These are phyloP conservation scores for Mnemiopsis leidyi DNA, from an alignment of 37 sponge, comb jelly and placozoan species.

Conservation along the genomic window DNA sequence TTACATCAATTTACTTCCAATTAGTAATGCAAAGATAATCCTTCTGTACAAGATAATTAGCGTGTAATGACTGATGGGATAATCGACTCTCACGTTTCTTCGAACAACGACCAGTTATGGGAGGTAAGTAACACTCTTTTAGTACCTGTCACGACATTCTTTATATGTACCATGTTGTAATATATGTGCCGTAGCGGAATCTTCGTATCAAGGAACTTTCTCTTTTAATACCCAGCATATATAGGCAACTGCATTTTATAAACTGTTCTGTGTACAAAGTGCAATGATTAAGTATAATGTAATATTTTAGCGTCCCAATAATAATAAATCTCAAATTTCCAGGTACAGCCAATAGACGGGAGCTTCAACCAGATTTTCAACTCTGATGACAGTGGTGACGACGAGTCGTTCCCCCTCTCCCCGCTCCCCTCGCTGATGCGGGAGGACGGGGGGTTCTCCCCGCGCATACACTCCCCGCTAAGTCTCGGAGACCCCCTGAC, in stretches of 20 bases:
- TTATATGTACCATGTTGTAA: too few relatives aligned
- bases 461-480: not conserved
- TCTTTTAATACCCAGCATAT: too few relatives aligned
- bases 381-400: slow-evolving; percentile 27
- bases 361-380: slow-evolving; percentile 61
- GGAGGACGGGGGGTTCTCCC: not conserved
- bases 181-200: too few relatives aligned
- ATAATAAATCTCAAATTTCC: too few relatives aligned
- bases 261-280: too few relatives aligned
- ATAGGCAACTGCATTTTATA: too few relatives aligned
- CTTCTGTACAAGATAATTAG: too few relatives aligned
- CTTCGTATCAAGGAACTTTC: too few relatives aligned
- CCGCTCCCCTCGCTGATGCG: not conserved
- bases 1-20: not conserved
- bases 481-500: slow-evolving; percentile 24
- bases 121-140: too few relatives aligned
- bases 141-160: too few relatives aligned
- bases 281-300: too few relatives aligned
- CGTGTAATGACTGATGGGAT: not conserved
- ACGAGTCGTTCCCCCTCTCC: not conserved
- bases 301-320: too few relatives aligned
- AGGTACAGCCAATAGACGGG: slow-evolving; percentile 35
- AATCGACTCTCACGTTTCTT: slow-evolving; percentile 7
- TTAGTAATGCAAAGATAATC: not conserved
- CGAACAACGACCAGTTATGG: not conserved